phyloP scores from a whole-genome alignment of 1,140 invertebrate genomes.

The Sitobion miscanthi region DNA sequence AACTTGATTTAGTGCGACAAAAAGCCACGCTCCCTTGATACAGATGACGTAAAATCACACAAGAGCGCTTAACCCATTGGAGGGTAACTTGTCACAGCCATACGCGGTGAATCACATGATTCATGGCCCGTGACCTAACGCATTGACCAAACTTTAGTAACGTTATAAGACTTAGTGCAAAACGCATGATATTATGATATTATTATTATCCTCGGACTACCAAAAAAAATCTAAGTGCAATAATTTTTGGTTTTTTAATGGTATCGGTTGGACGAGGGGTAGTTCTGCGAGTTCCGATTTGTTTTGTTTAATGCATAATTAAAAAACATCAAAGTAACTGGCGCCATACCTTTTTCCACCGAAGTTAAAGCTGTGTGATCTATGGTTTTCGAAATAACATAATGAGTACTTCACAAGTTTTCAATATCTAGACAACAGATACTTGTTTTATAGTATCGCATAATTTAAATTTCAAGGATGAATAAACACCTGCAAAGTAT shows the following conservation, averaged over 20 bases:
- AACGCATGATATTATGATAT: background rate
- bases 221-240: background rate
- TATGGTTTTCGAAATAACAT: background rate
- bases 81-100: conserved; percentile 6
- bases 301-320: background rate
- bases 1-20: background rate
- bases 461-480: too few relatives aligned
- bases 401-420: background rate
- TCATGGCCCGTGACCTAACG: background rate
- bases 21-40: background rate
- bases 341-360: background rate
- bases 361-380: background rate
- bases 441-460: too few relatives aligned
- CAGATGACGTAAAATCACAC: background rate
- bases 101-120: background rate
- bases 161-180: background rate
- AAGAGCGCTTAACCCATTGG: background rate
- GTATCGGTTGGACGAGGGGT: background rate
- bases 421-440: background rate
- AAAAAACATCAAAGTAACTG: too few relatives aligned
- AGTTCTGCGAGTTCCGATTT: background rate
- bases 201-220: background rate
- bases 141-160: conserved; percentile 6
- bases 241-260: background rate
- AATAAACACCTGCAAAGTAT: too few relatives aligned